Evolutionary conservation across 2,113 vertebrate species (phyloP), one percentile per base, ranked within the genome.

Genomic region (Myrmecophaga tridactyla): DNA sequence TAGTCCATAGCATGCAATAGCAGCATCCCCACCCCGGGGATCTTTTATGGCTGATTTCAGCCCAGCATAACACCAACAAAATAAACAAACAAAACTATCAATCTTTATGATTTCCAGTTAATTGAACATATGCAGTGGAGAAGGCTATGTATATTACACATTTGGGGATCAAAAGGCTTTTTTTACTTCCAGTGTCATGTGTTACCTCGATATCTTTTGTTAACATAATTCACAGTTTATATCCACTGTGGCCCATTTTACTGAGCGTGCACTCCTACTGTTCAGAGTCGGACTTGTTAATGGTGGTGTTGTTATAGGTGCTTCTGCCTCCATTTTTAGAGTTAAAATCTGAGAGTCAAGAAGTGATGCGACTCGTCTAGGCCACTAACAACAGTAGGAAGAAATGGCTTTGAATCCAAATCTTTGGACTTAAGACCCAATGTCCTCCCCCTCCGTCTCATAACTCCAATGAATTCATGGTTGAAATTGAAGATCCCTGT

Each of bases 21-120:
- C n/a, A n/a, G n/a, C n/a, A n/a, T n/a, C n/a, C n/a, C n/a, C n/a
- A n/a, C n/a, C n/a, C n/a, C n/a, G n/a, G n/a, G n/a, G n/a, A n/a
- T 78, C 51, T 48, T 92, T 43, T 56, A 53, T 70, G 67, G 6
- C 29, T 89, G 27, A 69, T 72, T 94, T 93, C 72, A 92, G 7
- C 15, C 96, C 31, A 67, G 3, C 88, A 6, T 78, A 48, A 89
- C 86, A 62, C 48, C 78, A 93, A n/a, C 25, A 93, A 67, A 89
- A 48, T 69, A 63, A 58, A 29, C 58, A 87, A 87, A 39, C 36
- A 83, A 48, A 77, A 56, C 5, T 6, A 76, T 76, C 53, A 15
- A 15, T 43, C 41, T 73, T 92, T 65, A 86, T 81, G 78, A 46
- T 80, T 91, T 56, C 17, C 18, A 94, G 18, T 51, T 86, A 51